A percentile compares a stretch with the other conserved stretches of the same genome.
phyloP scores from a whole-genome alignment of 2,888 invertebrate species.

The Atethmia centrago region DNA sequence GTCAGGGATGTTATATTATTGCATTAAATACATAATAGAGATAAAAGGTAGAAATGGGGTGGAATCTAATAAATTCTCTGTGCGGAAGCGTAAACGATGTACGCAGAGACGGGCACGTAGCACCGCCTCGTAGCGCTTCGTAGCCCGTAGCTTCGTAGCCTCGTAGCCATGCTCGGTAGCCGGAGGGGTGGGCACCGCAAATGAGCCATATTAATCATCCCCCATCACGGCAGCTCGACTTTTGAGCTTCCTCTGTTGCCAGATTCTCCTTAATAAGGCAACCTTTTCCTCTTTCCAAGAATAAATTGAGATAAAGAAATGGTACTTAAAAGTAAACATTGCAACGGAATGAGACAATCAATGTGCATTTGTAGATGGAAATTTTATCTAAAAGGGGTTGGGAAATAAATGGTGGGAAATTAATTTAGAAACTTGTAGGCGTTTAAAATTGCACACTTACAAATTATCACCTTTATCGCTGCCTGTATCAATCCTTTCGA shows the following conservation, averaged over 20 bases:
- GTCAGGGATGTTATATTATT: slow-evolving; percentile 75
- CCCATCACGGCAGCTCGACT: slow-evolving; percentile 87
- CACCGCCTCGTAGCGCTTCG: slow-evolving; percentile 76
- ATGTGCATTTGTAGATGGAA: background rate
- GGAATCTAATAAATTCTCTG: slow-evolving; percentile 88
- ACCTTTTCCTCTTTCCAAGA: slow-evolving; percentile 71
- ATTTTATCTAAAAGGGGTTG: background rate
- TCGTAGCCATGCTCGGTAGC: slow-evolving; percentile 73
- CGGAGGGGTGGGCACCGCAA: slow-evolving; percentile 83
- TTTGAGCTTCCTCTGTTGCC: slow-evolving; percentile 84
- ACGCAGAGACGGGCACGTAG: slow-evolving; percentile 87
- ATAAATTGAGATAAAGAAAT: slow-evolving; percentile 66
- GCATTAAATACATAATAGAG: slow-evolving; percentile 86
- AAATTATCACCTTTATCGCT: background rate
- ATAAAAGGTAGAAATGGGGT: slow-evolving; percentile 88
- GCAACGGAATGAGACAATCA: slow-evolving; percentile 6
- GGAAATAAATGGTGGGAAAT: background rate
- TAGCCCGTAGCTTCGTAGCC: slow-evolving; percentile 57
- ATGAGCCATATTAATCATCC: slow-evolving; percentile 90
- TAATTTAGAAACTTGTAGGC: background rate
- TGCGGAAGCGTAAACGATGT: slow-evolving; percentile 89
- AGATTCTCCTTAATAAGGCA: slow-evolving; percentile 84
- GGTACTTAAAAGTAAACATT: slow-evolving; percentile 47
- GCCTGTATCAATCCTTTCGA: background rate
- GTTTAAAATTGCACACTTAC: background rate